These are phyloP conservation scores for Peromyscus polionotus DNA, from an alignment of 2,113 vertebrate genomes.

Conservation along the genomic window DNA sequence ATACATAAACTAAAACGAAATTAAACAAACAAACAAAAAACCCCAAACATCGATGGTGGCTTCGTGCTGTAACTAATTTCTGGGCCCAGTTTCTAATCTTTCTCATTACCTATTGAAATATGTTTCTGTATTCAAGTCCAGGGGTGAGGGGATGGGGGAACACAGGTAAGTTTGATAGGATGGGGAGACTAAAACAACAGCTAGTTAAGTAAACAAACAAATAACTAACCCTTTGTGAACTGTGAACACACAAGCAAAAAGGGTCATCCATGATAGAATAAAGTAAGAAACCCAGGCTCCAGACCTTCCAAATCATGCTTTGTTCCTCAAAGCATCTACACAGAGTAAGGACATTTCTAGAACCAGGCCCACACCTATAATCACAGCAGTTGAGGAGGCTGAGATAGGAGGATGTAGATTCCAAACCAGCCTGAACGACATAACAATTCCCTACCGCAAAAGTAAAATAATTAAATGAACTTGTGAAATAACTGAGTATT, in stretches of 20 bases:
- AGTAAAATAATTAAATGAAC: not conserved
- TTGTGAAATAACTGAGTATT: not conserved
- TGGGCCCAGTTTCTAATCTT: not conserved
- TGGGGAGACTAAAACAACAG: not conserved
- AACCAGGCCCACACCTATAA: not conserved
- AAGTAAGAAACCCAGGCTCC: not conserved
- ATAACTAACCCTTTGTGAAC: not conserved
- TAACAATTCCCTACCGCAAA: not conserved
- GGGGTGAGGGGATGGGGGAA: not conserved
- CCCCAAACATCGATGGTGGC: not conserved
- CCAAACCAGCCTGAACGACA: not conserved
- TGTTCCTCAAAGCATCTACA: not conserved
- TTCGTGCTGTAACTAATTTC: not conserved
- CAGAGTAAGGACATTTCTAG: not conserved
- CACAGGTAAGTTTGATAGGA: not conserved
- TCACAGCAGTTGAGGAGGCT: not conserved
- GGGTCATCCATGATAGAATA: not conserved
- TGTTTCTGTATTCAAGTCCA: not conserved
- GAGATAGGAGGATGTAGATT: not conserved
- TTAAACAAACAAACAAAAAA: not conserved
- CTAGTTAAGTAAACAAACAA: not conserved
- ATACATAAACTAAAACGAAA: not conserved
- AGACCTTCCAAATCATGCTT: not conserved
- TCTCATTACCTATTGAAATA: not conserved
- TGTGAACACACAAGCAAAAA: slow-evolving; percentile 44